Base-by-base conservation (phyloP, 2,113 vertebrate species). In the Ciconia stormi region DNA sequence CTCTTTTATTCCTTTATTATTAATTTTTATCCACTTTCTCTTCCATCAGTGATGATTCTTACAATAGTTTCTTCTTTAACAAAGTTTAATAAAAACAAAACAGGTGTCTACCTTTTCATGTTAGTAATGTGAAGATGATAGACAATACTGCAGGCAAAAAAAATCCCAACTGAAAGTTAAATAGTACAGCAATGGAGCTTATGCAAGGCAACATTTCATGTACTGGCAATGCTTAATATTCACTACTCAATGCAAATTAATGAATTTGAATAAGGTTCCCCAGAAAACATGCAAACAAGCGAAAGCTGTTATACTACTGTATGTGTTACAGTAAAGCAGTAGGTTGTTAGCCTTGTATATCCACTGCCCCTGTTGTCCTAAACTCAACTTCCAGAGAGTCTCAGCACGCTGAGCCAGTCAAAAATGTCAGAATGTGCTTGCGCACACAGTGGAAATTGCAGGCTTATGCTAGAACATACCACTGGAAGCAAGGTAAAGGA, bases 391-490 rank as follows among this genome's bases (percentile, higher is more conserved):
- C 27, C 30, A 47, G 25, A 80, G 40, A 40, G 16, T 58, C 9
- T 89, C 69, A 70, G 7, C 18, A 46, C n/a, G 62, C 40, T 30
- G 10, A 82, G 6, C 7, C 2, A 3, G 52, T 62, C 46, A 69
- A 63, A 67, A 77, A 44, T 19, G 10, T 22, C 38, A 59, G 38
- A 77, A 94, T 85, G 6, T 53, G 6, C 10, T 58, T 42, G 15
- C 42, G 16, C 8, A 36, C 18, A 14, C 7, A 42, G 20, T 13
- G 29, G 40, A 89, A 86, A 46, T 34, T 34, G 5, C 11, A 65
- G 18, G 5, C 15, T 38, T 61, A 27, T 36, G 29, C 3, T 62
- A 29, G 50, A 65, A 66, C 0, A 0, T 18, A 42, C 5, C 16
- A 53, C 20, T 65, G 44, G 46, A 79, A 63, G 9, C 19, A 65